phyloP scores from a whole-genome alignment of 2,797 vertebrate genomes.

The Sternarchorhynchus goeldii region DNA sequence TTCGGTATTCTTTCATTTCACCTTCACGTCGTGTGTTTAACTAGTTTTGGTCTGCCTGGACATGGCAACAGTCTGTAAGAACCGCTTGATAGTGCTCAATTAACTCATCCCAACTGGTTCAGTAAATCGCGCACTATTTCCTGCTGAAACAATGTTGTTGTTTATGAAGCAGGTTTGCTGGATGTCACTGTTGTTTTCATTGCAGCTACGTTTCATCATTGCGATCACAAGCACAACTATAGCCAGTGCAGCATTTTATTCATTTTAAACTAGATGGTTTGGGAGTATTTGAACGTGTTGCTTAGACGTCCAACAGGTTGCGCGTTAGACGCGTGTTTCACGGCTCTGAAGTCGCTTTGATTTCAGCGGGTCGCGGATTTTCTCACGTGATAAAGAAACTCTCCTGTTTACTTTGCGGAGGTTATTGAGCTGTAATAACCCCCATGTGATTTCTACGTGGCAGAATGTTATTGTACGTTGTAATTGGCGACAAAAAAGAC shows the following conservation, averaged over 20 bases:
- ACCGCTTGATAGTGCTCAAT: neutral
- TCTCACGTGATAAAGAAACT: neutral
- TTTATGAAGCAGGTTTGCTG: too few species aligned
- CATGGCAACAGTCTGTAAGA: slow-evolving; percentile 53
- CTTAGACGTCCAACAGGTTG: slow-evolving; percentile 24
- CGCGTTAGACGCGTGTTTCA: too few species aligned
- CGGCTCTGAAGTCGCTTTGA: too few species aligned
- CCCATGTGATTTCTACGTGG: slow-evolving; percentile 11
- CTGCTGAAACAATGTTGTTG: neutral
- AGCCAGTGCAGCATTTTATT: too few species aligned
- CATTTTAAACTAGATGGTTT: too few species aligned
- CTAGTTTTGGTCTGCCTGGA: slow-evolving; percentile 26
- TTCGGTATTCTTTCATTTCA: slow-evolving; percentile 16
- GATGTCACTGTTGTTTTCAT: too few species aligned
- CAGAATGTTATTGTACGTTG: slow-evolving; percentile 29
- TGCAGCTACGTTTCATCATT: too few species aligned
- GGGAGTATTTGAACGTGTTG: too few species aligned
- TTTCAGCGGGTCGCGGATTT: neutral
- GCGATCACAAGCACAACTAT: too few species aligned
- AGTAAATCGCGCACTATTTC: neutral
- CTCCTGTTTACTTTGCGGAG: slow-evolving; percentile 10
- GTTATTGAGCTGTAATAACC: neutral
- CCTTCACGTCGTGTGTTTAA: slow-evolving; percentile 19
- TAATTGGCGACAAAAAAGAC: neutral
- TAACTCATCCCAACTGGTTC: neutral